These are phyloP conservation scores for Ericerus pela DNA, from an alignment of 1,140 invertebrate species.

Conservation along the genomic window DNA sequence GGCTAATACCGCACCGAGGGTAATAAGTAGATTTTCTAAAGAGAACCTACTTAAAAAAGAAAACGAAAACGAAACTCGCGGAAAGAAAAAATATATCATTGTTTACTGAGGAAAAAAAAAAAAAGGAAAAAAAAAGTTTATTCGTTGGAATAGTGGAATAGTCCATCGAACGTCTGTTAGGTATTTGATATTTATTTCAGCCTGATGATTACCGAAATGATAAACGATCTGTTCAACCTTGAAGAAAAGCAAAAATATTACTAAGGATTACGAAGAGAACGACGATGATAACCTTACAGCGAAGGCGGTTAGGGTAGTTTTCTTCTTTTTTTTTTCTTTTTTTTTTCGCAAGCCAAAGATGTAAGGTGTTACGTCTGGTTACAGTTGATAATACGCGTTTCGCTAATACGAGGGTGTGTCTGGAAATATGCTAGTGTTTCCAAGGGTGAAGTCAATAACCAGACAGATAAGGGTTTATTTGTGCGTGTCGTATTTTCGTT, in stretches of 20 bases:
- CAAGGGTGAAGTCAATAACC: constrained; percentile 10
- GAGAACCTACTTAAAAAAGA: too few relatives aligned
- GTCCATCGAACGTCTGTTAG: neutral
- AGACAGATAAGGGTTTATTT: constrained; percentile 11
- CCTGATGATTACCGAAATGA: constrained; percentile 9
- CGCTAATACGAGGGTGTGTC: constrained; percentile 9
- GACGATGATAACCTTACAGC: neutral
- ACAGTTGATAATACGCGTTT: constrained; percentile 6
- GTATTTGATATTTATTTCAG: constrained; percentile 1
- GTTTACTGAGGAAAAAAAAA: too few relatives aligned
- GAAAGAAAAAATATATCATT: too few relatives aligned
- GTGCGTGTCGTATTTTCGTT: constrained; percentile 9
- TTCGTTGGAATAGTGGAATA: too few relatives aligned
- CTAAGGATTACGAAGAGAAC: neutral
- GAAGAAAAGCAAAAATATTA: neutral
- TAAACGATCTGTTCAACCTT: constrained; percentile 7
- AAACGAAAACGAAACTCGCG: too few relatives aligned
- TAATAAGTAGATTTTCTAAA: too few relatives aligned
- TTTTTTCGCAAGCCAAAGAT: constrained; percentile 1
- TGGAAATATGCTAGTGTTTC: constrained; percentile 9
- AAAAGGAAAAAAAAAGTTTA: too few relatives aligned
- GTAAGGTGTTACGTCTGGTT: constrained; percentile 10
- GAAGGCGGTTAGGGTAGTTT: neutral
- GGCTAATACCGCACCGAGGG: too few relatives aligned
- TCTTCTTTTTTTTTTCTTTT: neutral